Percentiles rank a stretch among this genome's conserved stretches.
Evolutionary conservation across 1,140 invertebrate genomes (phyloP).

Genomic region (Bombus confusus): DNA sequence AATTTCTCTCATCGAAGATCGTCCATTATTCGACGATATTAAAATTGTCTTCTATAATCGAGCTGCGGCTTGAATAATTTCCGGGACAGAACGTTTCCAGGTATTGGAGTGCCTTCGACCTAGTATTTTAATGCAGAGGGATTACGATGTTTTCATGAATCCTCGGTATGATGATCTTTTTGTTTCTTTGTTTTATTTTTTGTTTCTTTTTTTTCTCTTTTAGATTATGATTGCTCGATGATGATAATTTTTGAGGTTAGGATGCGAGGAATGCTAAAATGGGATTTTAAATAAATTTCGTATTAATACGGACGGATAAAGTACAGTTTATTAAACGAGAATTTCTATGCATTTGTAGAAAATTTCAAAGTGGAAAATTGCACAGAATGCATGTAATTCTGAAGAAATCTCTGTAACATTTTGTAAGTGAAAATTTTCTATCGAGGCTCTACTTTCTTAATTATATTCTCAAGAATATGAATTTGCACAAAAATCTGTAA

Average conservation of each 20-base stretch:
- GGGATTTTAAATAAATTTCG: neutral
- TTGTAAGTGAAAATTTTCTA: too few relatives aligned
- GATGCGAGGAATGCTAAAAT: neutral
- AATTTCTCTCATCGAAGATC: conserved; percentile 41
- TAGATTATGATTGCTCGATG: neutral
- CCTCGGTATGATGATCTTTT: neutral
- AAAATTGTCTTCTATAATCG: conserved; percentile 77
- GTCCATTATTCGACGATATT: conserved; percentile 77
- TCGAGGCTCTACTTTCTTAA: too few relatives aligned
- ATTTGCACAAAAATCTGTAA: too few relatives aligned
- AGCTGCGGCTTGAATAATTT: conserved; percentile 62
- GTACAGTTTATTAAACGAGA: neutral
- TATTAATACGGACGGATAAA: neutral
- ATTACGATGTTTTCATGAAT: neutral
- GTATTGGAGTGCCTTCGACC: conserved; percentile 3
- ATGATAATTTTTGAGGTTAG: neutral
- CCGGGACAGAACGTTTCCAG: conserved; percentile 17
- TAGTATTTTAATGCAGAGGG: neutral
- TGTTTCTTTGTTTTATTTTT: neutral
- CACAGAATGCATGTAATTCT: too few relatives aligned
- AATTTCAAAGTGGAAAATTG: too few relatives aligned
- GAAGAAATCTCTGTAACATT: too few relatives aligned
- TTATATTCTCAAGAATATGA: too few relatives aligned
- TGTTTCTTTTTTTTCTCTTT: too few relatives aligned
- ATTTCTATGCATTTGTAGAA: neutral